phyloP scores from a whole-genome alignment of 2,888 invertebrate genomes.

The Carabus problematicus region DNA sequence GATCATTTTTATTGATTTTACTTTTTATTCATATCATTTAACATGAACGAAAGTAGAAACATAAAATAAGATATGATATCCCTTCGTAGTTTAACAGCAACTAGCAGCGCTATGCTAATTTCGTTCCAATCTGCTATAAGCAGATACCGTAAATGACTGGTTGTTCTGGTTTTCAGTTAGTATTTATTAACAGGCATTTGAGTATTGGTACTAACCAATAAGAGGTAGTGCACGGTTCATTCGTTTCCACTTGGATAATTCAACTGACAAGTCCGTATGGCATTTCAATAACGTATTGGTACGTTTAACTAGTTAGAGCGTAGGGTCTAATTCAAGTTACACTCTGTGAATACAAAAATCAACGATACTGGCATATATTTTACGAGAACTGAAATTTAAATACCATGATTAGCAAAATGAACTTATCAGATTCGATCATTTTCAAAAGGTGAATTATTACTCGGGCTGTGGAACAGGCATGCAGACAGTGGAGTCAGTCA shows the following conservation, averaged over 20 bases:
- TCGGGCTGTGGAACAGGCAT: neutral
- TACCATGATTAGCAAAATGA: slow-evolving; percentile 27
- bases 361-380: slow-evolving; percentile 18
- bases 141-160: too few relatives aligned
- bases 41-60: too few relatives aligned
- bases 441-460: slow-evolving; percentile 23
- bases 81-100: too few relatives aligned
- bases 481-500: slow-evolving; percentile 5
- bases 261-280: neutral
- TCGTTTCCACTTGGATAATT: slow-evolving; percentile 1
- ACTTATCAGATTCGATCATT: slow-evolving; percentile 38
- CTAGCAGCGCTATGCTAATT: too few relatives aligned
- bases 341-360: neutral
- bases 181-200: too few relatives aligned
- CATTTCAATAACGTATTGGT: neutral
- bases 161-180: too few relatives aligned
- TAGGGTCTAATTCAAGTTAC: neutral
- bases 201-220: too few relatives aligned
- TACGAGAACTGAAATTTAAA: slow-evolving; percentile 25
- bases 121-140: too few relatives aligned
- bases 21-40: too few relatives aligned
- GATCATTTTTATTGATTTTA: too few relatives aligned
- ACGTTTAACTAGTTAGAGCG: neutral
- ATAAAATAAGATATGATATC: too few relatives aligned
- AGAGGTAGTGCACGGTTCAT: neutral